A percentile compares a stretch with the other conserved stretches of the same genome.
Evolutionary conservation across 2,888 invertebrate species (phyloP).

Genomic region (Eilema griseolum): DNA sequence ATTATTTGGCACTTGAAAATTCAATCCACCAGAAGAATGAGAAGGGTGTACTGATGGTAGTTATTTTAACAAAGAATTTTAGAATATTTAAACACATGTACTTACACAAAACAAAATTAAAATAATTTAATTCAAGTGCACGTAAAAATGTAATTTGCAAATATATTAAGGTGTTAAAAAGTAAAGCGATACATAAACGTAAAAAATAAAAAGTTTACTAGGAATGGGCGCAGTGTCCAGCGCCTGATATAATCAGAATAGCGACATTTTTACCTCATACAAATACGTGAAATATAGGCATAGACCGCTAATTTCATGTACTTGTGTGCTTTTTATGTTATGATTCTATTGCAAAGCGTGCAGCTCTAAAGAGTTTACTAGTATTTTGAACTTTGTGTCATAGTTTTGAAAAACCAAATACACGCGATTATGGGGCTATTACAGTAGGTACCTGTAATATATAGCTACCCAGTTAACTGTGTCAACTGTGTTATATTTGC

Average conservation of each 20-base stretch:
- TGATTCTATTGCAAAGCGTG: not conserved
- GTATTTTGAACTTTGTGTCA: not conserved
- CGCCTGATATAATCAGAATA: not conserved
- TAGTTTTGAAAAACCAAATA: too few relatives aligned
- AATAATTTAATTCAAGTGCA: too few relatives aligned
- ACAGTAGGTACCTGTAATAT: too few relatives aligned
- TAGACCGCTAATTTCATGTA: too few relatives aligned
- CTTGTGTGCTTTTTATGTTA: not conserved
- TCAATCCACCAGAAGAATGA: not conserved
- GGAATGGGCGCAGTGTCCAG: too few relatives aligned
- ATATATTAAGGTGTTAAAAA: too few relatives aligned
- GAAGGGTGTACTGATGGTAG: not conserved
- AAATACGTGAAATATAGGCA: not conserved
- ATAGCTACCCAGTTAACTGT: not conserved
- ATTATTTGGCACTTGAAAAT: not conserved
- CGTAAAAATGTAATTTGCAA: too few relatives aligned
- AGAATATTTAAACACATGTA: too few relatives aligned
- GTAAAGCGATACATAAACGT: too few relatives aligned
- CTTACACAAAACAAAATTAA: not conserved
- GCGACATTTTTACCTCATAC: not conserved
- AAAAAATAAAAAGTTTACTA: not conserved
- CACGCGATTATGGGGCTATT: not conserved
- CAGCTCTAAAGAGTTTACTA: not conserved
- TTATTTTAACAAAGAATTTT: not conserved
- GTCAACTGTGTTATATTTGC: not conserved